Evolutionary conservation across 2,797 vertebrate genomes (phyloP), one percentile per base, ranked within the genome.

Genomic region (Sebastes melanostomus): DNA sequence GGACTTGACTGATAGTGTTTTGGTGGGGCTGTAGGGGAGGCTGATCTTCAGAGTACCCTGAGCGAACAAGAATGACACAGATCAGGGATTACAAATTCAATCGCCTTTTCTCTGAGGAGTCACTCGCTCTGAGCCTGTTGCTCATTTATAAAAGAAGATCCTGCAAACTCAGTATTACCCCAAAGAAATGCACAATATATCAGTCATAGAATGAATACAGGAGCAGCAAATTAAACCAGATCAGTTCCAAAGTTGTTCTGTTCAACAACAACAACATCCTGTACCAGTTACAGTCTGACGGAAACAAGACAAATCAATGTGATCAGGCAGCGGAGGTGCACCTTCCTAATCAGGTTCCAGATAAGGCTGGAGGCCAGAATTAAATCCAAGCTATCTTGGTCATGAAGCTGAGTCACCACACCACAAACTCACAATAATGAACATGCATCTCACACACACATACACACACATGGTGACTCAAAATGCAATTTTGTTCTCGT

Each of bases 21-120:
- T 99, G 72, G 97, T 99, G 24, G 98, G 98, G 91, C 98, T 98
- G 90, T 99, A 99, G 70, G 98, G 97, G 85, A 99, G 97, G 95
- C 98, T 98, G 91, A 99, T 99, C 96, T 99, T 99, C 95, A 98
- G 96, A 62, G 98, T 98, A 81, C 98, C 98, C 98, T 99, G 91
- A 87, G 92, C 76, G 54, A 88, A 81, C 60, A 88, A 93, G 80
- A 89, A 78, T 63, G 42, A 86, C 58, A 94, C 55, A 90, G 29
- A 80, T 85, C 59, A 66, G 32, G 4, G 54, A 42, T 84, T 55
- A 82, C 42, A 63, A 71, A 81, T 32, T 29, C 71, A 69, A 36
- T 34, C 3, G 12, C 46, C 52, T 61, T 62, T 75, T 68, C 55
- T 74, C 62, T 12, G 20, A 61, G 55, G 38, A 83, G 58, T 20